Percentiles rank a stretch among this genome's conserved stretches.
Conservation (phyloP, 1,140 invertebrate species). For the Cotesia typhae region DNA sequence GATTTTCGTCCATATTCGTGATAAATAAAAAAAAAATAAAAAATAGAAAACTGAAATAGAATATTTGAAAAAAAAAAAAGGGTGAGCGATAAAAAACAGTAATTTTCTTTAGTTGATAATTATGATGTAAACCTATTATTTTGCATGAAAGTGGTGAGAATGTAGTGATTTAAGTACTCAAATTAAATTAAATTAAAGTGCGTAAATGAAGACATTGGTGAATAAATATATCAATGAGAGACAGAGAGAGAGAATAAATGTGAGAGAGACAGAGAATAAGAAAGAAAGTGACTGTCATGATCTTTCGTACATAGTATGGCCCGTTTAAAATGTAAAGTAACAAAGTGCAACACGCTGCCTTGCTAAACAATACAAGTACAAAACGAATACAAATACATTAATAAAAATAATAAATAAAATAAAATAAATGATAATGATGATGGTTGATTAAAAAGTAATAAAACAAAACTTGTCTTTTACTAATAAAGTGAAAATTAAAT, state of each 20-base stretch:
- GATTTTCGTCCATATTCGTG: constrained; percentile 17
- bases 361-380: constrained; percentile 68
- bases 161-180: background rate
- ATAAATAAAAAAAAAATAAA: background rate
- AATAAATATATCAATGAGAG: constrained; percentile 12
- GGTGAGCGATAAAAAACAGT: too few relatives aligned
- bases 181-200: background rate
- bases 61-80: background rate
- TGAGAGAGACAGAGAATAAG: constrained; percentile 17
- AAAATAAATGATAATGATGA: too few relatives aligned
- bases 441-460: too few relatives aligned
- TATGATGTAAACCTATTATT: too few relatives aligned
- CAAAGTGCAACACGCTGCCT: constrained; percentile 68
- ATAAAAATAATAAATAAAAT: constrained; percentile 34
- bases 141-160: background rate
- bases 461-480: constrained; percentile 60
- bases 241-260: background rate
- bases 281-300: constrained; percentile 18
- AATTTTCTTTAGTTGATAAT: too few relatives aligned
- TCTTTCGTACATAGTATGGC: constrained; percentile 58
- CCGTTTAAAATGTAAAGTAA: constrained; percentile 64
- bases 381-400: constrained; percentile 67
- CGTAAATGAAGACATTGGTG: background rate
- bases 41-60: background rate
- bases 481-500: constrained; percentile 58